Evolutionary conservation across 2,888 invertebrate genomes (phyloP).

Genomic region (Scaptomyza flava): DNA sequence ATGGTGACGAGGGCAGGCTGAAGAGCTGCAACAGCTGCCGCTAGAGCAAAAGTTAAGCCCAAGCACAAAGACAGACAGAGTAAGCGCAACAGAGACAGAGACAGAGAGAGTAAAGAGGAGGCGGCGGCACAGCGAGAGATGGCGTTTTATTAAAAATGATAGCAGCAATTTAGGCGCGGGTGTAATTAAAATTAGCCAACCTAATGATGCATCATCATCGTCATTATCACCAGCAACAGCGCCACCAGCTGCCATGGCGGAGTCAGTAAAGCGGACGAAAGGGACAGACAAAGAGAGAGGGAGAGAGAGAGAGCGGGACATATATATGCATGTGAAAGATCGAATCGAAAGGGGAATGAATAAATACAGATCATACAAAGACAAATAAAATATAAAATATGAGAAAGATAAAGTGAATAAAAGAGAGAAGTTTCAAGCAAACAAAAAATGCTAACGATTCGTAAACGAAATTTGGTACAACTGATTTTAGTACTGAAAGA

Average conservation of each 20-base stretch:
- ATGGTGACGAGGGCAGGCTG: slow-evolving; percentile 9
- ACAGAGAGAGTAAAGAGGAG: neutral
- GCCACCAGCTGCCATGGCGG: slow-evolving; percentile 21
- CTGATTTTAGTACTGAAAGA: no score
- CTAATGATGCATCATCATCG: slow-evolving; percentile 76
- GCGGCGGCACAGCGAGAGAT: slow-evolving; percentile 17
- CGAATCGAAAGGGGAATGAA: neutral
- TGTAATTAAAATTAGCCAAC: slow-evolving; percentile 77
- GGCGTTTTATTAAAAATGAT: slow-evolving; percentile 75
- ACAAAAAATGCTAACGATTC: no score
- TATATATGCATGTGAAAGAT: neutral
- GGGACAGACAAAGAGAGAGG: neutral
- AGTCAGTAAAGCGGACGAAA: neutral
- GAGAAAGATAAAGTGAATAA: neutral
- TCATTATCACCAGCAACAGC: slow-evolving; percentile 42
- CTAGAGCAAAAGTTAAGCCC: slow-evolving; percentile 68
- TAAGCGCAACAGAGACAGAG: slow-evolving; percentile 1
- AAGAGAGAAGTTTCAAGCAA: no score
- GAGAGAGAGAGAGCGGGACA: neutral
- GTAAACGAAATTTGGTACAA: no score
- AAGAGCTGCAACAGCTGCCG: slow-evolving; percentile 66
- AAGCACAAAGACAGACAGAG: slow-evolving; percentile 31
- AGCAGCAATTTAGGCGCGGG: slow-evolving; percentile 73
- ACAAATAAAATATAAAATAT: no score
- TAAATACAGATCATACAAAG: no score